phyloP scores from a whole-genome alignment of 2,888 invertebrate species.

The Syrista parreyssii region DNA sequence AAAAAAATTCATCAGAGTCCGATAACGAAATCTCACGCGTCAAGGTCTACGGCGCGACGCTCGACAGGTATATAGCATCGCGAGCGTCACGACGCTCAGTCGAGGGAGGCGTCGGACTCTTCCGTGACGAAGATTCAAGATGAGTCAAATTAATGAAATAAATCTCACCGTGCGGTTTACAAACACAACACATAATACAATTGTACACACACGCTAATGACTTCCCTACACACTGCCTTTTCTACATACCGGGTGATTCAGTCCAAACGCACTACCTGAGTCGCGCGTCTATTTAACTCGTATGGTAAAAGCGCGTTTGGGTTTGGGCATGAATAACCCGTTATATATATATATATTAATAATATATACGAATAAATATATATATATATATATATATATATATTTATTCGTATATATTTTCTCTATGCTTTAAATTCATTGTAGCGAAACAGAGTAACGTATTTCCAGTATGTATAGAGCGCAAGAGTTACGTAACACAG shows the following conservation, averaged over 20 bases:
- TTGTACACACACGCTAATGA: too few relatives aligned
- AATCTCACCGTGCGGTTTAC: neutral
- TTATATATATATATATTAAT: too few relatives aligned
- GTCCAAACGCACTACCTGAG: too few relatives aligned
- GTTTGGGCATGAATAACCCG: too few relatives aligned
- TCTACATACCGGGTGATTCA: too few relatives aligned
- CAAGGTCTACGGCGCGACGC: neutral
- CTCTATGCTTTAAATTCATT: neutral
- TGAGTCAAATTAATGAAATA: neutral
- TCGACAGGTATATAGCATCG: neutral
- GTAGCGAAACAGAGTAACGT: too few relatives aligned
- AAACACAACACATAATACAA: neutral
- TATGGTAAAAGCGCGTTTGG: too few relatives aligned
- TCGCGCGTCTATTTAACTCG: too few relatives aligned
- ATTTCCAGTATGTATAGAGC: neutral
- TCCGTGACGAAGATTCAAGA: neutral
- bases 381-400: too few relatives aligned
- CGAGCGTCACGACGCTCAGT: neutral
- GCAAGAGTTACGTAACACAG: neutral
- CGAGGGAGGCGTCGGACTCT: neutral
- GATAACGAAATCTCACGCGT: neutral
- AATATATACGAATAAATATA: too few relatives aligned
- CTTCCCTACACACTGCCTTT: too few relatives aligned
- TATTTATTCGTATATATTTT: too few relatives aligned
- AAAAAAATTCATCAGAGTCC: neutral